Percentiles rank a stretch among this genome's conserved stretches.
phyloP scores from a whole-genome alignment of 2,113 vertebrate genomes.

The Notothenia coriiceps region DNA sequence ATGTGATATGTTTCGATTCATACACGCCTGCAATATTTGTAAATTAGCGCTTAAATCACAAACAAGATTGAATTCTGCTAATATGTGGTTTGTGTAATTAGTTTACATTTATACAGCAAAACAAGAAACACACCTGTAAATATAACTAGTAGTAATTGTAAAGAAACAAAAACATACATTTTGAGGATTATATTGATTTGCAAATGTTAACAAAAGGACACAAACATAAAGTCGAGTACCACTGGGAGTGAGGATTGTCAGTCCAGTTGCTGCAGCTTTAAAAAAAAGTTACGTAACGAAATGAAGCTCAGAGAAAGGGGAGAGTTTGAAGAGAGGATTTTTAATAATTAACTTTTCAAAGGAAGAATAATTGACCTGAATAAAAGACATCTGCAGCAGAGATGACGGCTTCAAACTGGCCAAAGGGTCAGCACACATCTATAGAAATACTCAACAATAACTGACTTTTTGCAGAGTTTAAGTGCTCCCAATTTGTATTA shows the following conservation, averaged over 20 bases:
- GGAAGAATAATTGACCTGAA: neutral
- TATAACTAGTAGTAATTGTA: too few relatives aligned
- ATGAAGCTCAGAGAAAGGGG: neutral
- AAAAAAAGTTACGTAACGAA: neutral
- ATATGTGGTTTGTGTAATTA: neutral
- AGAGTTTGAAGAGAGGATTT: too few relatives aligned
- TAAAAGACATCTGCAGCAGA: neutral
- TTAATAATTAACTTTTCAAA: too few relatives aligned
- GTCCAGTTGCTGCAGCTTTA: too few relatives aligned
- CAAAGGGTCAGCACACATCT: neutral
- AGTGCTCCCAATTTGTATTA: neutral
- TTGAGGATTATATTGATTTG: too few relatives aligned
- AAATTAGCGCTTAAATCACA: neutral
- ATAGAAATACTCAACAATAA: neutral
- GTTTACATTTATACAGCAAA: neutral
- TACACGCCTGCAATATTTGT: neutral
- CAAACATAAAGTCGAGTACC: too few relatives aligned
- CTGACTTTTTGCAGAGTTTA: neutral
- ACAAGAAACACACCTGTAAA: too few relatives aligned
- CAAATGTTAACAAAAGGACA: too few relatives aligned
- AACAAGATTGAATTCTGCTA: neutral
- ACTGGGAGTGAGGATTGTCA: too few relatives aligned
- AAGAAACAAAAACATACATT: too few relatives aligned
- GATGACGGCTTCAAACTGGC: neutral
- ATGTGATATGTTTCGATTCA: neutral